Base-by-base conservation (phyloP, 2,113 vertebrate species). In the Sorex araneus region DNA sequence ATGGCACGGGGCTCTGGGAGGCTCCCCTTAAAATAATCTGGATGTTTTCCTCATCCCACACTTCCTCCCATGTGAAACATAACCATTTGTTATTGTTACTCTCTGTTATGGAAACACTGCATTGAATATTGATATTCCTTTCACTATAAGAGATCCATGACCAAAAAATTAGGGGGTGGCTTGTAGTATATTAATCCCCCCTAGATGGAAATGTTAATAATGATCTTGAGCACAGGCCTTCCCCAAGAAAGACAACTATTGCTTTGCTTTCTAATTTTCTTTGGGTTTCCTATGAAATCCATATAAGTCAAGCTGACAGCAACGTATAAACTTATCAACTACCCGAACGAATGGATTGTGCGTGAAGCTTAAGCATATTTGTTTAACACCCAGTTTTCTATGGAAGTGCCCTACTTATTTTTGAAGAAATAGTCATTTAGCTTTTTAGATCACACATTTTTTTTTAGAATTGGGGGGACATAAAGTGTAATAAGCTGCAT, bases 281-380 rank as follows among this genome's bases (percentile, higher is more conserved):
- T 57, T 40, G 66, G 15, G 11, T 76, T 76, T 50, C 78, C 57
- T 85, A 57, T 15, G 6, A 80, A 80, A 73, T 88, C 84, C 36
- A 60, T 91, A n/a, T 47, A 57, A 7, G 3, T 86, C 93, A 87
- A 87, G 74, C 23, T 23, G 43, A 78, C 89, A 95, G 75, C 89
- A 95, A 34, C 12, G 11, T 84, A 11, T 43, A 28, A 66, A 66
- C 28, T 66, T 28, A 21, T 64, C 63, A 8, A 28, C 63, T 60
- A 60, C 2, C 27, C 30, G 30, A 21, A 60, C 47, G 80, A 63
- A 74, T 50, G 70, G 8, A 64, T 82, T 78, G 18, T 69, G 83
- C 71, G 47, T 18, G 80, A 70, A 91, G 13, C 43, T 28, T 83
- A 75, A 81, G 27, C 8, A 1, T 36, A 28, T 70, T 83, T 89